phyloP scores from a whole-genome alignment of 2,888 invertebrate species.

The Meandrusa payeni region DNA sequence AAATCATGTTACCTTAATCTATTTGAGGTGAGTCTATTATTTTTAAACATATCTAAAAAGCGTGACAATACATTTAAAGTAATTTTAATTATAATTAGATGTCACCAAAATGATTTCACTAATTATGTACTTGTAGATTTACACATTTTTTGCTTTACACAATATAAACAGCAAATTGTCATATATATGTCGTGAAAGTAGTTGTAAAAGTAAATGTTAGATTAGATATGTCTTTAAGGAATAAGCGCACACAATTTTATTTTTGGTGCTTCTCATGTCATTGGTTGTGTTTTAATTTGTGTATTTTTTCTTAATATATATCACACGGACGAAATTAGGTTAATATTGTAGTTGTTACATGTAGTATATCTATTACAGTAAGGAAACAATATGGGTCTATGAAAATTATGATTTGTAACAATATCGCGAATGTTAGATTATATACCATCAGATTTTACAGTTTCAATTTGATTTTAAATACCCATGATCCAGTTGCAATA shows the following conservation, averaged over 20 bases:
- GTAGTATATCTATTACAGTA: not conserved
- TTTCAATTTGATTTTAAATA: too few species aligned
- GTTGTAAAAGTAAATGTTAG: constrained; percentile 10
- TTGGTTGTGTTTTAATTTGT: constrained; percentile 45
- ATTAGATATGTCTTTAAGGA: constrained; percentile 15
- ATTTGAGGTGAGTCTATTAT: constrained; percentile 2
- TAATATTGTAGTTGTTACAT: not conserved
- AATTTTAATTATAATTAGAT: too few species aligned
- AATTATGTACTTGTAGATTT: too few species aligned
- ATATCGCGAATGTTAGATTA: too few species aligned
- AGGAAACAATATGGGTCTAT: constrained; percentile 4
- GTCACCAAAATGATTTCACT: too few species aligned
- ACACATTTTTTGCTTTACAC: too few species aligned
- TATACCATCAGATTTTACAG: too few species aligned
- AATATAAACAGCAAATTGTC: too few species aligned
- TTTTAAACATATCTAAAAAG: not conserved
- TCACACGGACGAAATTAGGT: constrained; percentile 6
- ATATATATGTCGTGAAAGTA: too few species aligned
- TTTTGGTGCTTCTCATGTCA: constrained; percentile 42
- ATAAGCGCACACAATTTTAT: constrained; percentile 28
- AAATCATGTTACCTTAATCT: constrained; percentile 14
- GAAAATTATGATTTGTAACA: too few species aligned
- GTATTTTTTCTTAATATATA: constrained; percentile 15
- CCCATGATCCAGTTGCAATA: too few species aligned
- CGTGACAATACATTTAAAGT: constrained; percentile 1